A percentile compares a stretch with the other conserved stretches of the same genome.
These are phyloP conservation scores for Cheilosia scutellata DNA, from an alignment of 2,888 invertebrate species.

Conservation along the genomic window DNA sequence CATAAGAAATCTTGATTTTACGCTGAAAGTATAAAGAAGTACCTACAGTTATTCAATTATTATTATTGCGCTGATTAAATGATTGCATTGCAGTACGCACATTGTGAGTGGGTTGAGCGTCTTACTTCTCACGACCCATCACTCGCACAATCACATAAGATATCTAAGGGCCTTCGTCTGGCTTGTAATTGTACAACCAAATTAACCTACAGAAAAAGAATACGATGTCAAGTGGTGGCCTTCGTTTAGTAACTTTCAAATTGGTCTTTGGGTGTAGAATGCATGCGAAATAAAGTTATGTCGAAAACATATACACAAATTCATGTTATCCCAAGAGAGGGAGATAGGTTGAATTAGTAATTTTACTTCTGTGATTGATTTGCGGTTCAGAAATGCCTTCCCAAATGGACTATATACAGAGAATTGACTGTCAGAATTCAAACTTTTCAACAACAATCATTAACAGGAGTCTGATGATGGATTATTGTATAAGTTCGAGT, in stretches of 20 bases:
- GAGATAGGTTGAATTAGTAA: no score
- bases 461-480: no score
- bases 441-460: no score
- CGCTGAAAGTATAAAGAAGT: constrained; percentile 31
- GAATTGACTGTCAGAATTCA: no score
- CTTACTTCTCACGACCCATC: constrained; percentile 1
- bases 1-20: constrained; percentile 28
- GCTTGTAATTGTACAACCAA: constrained; percentile 44
- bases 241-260: constrained; percentile 34
- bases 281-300: constrained; percentile 8
- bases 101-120: neutral
- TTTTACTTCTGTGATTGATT: no score
- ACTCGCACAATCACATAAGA: constrained; percentile 9
- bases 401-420: no score
- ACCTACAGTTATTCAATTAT: neutral
- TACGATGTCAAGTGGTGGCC: constrained; percentile 17
- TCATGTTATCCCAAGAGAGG: neutral
- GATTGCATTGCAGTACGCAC: constrained; percentile 33
- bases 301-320: constrained; percentile 20
- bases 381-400: no score
- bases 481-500: neutral
- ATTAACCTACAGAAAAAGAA: constrained; percentile 57
- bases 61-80: constrained; percentile 32
- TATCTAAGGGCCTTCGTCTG: constrained; percentile 55
- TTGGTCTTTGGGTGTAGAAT: constrained; percentile 4